phyloP scores from a whole-genome alignment of 2,888 invertebrate species.

The Dryobotodes eremita region DNA sequence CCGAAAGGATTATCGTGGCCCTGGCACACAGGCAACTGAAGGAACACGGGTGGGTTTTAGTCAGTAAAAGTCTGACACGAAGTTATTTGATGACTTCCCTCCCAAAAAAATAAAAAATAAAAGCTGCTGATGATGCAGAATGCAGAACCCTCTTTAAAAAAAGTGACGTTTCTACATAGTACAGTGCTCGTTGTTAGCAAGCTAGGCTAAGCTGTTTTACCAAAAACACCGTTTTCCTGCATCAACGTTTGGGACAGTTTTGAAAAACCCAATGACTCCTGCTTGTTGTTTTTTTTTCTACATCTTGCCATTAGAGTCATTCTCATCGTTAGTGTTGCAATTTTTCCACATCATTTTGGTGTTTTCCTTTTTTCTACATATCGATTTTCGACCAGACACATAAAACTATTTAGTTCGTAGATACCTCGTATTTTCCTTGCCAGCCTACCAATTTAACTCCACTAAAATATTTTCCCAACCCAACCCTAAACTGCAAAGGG shows the following conservation, averaged over 20 bases:
- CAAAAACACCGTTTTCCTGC: not conserved
- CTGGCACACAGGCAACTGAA: too few relatives aligned
- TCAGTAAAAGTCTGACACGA: too few relatives aligned
- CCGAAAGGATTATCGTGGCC: too few relatives aligned
- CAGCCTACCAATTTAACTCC: constrained; percentile 21
- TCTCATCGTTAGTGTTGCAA: not conserved
- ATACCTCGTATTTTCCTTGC: not conserved
- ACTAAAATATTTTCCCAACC: constrained; percentile 46
- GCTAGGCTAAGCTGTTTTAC: not conserved
- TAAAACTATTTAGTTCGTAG: not conserved
- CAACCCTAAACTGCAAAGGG: constrained; percentile 59
- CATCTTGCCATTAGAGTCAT: not conserved
- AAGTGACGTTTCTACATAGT: too few relatives aligned
- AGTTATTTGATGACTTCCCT: too few relatives aligned
- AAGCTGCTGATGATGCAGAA: too few relatives aligned
- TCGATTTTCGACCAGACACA: not conserved
- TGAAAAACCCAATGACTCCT: not conserved
- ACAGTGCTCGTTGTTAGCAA: not conserved
- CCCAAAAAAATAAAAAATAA: too few relatives aligned
- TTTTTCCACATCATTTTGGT: not conserved
- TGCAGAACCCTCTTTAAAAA: not conserved
- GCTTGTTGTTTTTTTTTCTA: not conserved
- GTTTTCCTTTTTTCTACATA: too few relatives aligned
- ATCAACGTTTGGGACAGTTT: not conserved
- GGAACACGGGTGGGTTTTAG: too few relatives aligned